These are phyloP conservation scores for Lycia hirtaria DNA, from an alignment of 2,888 invertebrate species.

Conservation along the genomic window DNA sequence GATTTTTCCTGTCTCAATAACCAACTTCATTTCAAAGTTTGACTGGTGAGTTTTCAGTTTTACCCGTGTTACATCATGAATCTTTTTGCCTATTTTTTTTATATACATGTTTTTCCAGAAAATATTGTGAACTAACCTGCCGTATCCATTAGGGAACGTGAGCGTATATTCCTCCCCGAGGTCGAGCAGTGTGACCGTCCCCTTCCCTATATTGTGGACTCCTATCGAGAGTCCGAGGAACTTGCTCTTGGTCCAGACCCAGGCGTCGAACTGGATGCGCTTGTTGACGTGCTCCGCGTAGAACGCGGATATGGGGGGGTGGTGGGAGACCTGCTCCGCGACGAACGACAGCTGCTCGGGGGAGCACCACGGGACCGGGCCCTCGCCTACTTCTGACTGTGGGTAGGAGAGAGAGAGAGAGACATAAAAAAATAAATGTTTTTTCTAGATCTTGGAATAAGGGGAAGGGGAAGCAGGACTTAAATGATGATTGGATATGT, in stretches of 20 bases:
- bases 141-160: slow-evolving; percentile 99
- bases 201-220: slow-evolving; percentile 98
- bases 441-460: too few relatives aligned
- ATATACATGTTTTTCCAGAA: background rate
- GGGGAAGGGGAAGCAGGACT: too few relatives aligned
- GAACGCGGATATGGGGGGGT: slow-evolving; percentile 99
- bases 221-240: slow-evolving; percentile 98
- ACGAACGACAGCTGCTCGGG: slow-evolving; percentile 96
- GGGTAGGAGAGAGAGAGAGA: background rate
- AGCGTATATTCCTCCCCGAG: slow-evolving; percentile 97
- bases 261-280: slow-evolving; percentile 97
- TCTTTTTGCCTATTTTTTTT: too few relatives aligned
- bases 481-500: too few relatives aligned
- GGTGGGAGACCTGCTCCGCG: slow-evolving; percentile 99
- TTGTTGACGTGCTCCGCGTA: slow-evolving; percentile 98
- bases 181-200: slow-evolving; percentile 95
- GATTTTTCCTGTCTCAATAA: too few relatives aligned
- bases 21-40: too few relatives aligned
- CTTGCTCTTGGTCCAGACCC: slow-evolving; percentile 99
- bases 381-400: slow-evolving; percentile 87
- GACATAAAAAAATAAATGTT: too few relatives aligned
- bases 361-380: slow-evolving; percentile 96
- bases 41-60: too few relatives aligned
- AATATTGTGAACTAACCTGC: slow-evolving; percentile 85
- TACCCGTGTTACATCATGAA: too few relatives aligned